Evolutionary conservation across 2,113 vertebrate species (phyloP), one percentile per base, ranked within the genome.

Genomic region (Peromyscus polionotus): DNA sequence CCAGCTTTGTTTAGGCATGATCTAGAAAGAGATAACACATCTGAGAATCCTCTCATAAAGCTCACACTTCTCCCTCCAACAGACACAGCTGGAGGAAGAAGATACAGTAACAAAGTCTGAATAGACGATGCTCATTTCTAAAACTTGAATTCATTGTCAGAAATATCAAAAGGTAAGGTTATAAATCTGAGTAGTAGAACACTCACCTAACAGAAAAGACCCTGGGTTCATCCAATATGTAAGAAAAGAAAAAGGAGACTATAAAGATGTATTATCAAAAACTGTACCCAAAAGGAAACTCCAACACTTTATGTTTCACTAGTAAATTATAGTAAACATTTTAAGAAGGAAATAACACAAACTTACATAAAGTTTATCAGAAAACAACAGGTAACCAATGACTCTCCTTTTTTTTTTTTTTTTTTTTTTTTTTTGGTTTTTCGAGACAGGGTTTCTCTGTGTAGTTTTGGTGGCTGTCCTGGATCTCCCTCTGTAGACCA

Each of bases 241-340:
- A 80, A 33, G 31, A 80, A 80, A 57, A 36, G 77, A 80, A 80
- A 80, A 80, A 54, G 19, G 76, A 79, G 17, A 80, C 54, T 57
- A 36, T 36, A 22, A 94, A 94, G n/a, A 9, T 61, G 85, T 67
- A 88, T 81, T 81, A 57, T n/a, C 51, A 95, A 95, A 93, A 80
- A 31, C 22, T 81, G 67, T 24, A 28, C 65, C 1, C 39, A 72
- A 94, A n/a, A 93, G 70, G 73, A 90, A 90, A 61, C 31, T 54
- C 73, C 36, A 68, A 68, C 22, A 83, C 10, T 36, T 16, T 61
- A 59, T 61, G 72, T 24, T 63, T 73, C 39, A 80, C 36, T 88
- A 48, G 80, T 51, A 87, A 92, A 90, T 68, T 84, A 45, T 51
- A 93, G 31, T 77, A 80, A 90, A 92, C 48, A 88, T 67, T 67